Base-by-base conservation (phyloP, 2,888 invertebrate species). In the Lucinisca nassula region DNA sequence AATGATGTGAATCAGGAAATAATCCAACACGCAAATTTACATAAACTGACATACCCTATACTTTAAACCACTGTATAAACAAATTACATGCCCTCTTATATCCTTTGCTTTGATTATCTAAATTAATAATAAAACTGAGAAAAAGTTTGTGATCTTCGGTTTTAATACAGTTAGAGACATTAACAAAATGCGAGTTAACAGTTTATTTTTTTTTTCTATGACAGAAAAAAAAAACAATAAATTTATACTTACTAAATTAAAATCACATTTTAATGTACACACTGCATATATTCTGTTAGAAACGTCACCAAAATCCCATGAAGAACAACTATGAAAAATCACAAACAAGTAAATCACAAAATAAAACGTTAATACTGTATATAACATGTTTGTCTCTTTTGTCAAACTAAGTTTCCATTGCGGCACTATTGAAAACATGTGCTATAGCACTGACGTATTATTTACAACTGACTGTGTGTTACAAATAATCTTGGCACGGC, bases 241-340 rank as follows among this genome's bases (percentile, higher is more conserved):
- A n/a, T n/a, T n/a, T n/a, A n/a, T n/a, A 74, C 74, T 74, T 74
- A 74, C 74, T 30, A 74, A 74, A 74, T 74, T 38, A 24, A 27
- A 49, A 40, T 74, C 74, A 49, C 74, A 74, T 49, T 45, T 49
- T 49, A 74, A 74, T 40, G 6, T 49, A 74, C 74, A 74, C 8
- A 40, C 24, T 14, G 45, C 74, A 40, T 74, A 45, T n/a, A 74
- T 74, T 49, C 74, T 38, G n/a, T 32, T 67, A 35, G 67, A 67
- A 32, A 35, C 24, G 35, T 67, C 67, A 21, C 67, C 67, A 35
- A 67, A 67, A 67, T 67, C 67, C 67, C 67, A 67, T 14, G 67
- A n/a, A 6, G 35, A 21, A 67, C 67, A 35, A 3, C 35, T 67
- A 10, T 27, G 37, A 75, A 49, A n/a, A 45, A 27, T 27, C 75